Evolutionary conservation across 1,140 invertebrate species (phyloP), one percentile per base, ranked within the genome.

Genomic region (Bombus ignitus): DNA sequence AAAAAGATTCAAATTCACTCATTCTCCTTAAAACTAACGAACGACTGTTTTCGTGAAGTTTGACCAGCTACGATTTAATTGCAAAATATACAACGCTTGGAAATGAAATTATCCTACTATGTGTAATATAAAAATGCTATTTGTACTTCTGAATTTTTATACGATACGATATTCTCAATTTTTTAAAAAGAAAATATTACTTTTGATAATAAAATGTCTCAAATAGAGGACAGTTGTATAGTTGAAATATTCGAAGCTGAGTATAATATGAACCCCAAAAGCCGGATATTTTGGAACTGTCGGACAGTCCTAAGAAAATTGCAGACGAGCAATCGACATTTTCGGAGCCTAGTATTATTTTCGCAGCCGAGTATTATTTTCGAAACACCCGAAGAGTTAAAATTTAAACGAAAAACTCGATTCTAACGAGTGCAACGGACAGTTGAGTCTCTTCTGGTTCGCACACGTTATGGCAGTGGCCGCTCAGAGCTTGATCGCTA

Each of bases 381-480:
- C 42, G 39, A 73, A 76, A 76, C 74, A 59, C 74, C 53, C 32
- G 28, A 76, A 53, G 32, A 39, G 75, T 76, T n/a, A 47, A 66
- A 66, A 53, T 77, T 76, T 25, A 44, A 74, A 74, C 13, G 53
- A 42, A 83, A 66, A 53, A 47, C 28, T 76, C 35, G 72, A 76
- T 83, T 47, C 15, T 47, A 76, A 83, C 81, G 32, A 22, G 59
- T 74, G 65, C 65, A 77, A 68, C 57, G 59, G 39, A 62, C 37
- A 78, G 37, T 68, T 77, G 10, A 10, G 12, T 2, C 39, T 42
- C 57, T 79, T 44, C 25, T 15, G 4, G 35, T 65, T 83, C 44
- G 32, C 66, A 47, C 83, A n/a, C 71, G 86, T 89, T 91, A 84
- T 92, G 92, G 93, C 93, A 94, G 93, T 94, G 93, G 91, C 91